phyloP scores from a whole-genome alignment of 1,140 invertebrate genomes.

The Calliphora vicina region DNA sequence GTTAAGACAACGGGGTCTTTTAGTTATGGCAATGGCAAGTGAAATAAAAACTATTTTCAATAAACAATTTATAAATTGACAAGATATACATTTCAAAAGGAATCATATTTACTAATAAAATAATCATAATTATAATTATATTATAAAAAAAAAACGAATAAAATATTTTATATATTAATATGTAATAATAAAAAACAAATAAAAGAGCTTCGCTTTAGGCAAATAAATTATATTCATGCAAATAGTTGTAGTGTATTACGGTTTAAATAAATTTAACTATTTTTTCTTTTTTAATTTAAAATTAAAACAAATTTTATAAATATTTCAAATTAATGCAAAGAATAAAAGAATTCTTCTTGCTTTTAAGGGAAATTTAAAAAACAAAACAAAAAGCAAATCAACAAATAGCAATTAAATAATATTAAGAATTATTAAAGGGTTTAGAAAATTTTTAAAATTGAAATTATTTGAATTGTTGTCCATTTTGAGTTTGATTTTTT shows the following conservation, averaged over 20 bases:
- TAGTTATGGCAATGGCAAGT: conserved; percentile 51
- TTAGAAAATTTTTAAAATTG: neutral
- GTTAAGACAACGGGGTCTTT: neutral
- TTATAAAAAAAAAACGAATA: neutral
- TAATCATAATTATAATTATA: neutral
- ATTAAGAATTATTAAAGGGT: neutral
- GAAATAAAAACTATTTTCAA: conserved; percentile 47
- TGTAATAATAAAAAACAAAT: neutral
- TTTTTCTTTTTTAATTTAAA: no score
- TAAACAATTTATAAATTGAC: conserved; percentile 1
- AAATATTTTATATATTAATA: neutral
- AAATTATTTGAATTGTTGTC: neutral
- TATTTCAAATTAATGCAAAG: conserved; percentile 4
- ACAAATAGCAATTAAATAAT: neutral
- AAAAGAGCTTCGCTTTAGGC: conserved; percentile 25
- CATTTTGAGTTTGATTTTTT: conserved; percentile 23
- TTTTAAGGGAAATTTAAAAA: neutral
- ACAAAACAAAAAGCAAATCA: neutral
- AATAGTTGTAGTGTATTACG: neutral
- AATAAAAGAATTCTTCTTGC: conserved; percentile 35
- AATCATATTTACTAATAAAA: neutral
- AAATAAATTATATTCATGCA: conserved; percentile 20
- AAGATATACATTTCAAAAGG: neutral
- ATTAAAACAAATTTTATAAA: conserved; percentile 7
- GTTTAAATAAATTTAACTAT: neutral